Evolutionary conservation across 1,140 invertebrate species (phyloP).

Genomic region (Globodera ellingtonae): DNA sequence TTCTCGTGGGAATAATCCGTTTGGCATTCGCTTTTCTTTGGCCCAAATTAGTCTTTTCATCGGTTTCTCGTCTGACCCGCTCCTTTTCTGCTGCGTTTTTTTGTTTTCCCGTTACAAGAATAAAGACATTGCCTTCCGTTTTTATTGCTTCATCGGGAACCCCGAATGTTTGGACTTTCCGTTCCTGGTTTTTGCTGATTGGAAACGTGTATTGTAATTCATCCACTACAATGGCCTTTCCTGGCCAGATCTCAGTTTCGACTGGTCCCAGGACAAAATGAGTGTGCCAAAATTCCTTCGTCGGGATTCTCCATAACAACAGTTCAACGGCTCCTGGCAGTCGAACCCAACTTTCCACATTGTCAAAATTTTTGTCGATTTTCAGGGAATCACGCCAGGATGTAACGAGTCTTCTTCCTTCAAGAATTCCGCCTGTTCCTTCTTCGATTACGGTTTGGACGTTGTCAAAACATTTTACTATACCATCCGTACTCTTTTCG

Average conservation of each 20-base stretch:
- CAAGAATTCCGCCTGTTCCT: not conserved
- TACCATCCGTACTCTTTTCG: not conserved
- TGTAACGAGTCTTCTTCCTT: not conserved
- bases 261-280: not conserved
- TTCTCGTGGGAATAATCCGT: too few relatives aligned
- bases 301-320: not conserved
- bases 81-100: too few relatives aligned
- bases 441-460: not conserved
- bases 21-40: too few relatives aligned
- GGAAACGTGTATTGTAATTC: not conserved
- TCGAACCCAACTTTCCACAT: not conserved
- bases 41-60: too few relatives aligned
- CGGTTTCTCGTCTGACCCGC: too few relatives aligned
- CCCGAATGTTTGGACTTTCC: too few relatives aligned
- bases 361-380: not conserved
- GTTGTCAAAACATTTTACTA: not conserved
- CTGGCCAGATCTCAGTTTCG: not conserved
- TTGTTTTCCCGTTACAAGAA: too few relatives aligned
- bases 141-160: too few relatives aligned
- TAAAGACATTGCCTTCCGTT: too few relatives aligned
- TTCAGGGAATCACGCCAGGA: not conserved
- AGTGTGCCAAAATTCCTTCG: not conserved
- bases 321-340: not conserved
- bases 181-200: too few relatives aligned
- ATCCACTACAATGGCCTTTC: not conserved